Evolutionary conservation across 2,797 vertebrate species (phyloP), one percentile per base, ranked within the genome.

Genomic region (Arrhamphus sclerolepis): DNA sequence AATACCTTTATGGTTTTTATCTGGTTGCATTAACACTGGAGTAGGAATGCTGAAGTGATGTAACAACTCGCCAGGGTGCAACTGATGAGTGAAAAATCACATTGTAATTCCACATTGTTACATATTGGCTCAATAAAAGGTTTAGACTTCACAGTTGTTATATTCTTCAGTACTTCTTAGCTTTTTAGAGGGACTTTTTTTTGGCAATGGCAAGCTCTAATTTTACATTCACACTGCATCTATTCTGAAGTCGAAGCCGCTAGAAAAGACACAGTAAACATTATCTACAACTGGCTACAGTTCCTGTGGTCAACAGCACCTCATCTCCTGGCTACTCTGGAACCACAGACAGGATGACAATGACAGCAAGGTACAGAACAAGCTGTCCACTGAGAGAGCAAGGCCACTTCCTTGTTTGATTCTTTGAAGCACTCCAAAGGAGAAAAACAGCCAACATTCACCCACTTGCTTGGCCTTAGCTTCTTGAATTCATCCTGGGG

Each of bases 361-460:
- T 56, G 46, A 69, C 74, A 53, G 50, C 26, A 11, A 47, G 56
- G 74, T 63, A 75, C 48, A 81, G 67, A 70, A 85, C 73, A 81
- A 81, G 59, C 72, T 72, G 67, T 80, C 56, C 66, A 56, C 62
- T 74, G 60, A 55, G 70, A 83, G 58, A 78, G 46, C 38, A 22
- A 51, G 7, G 24, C 48, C 4, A 48, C 62, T 78, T 80, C 72
- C 70, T 54, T 62, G 68, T 80, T 65, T 0, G 1, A 63, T 59
- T 21, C 58, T 18, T 68, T 81, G 58, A 67, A 43, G 43, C 58
- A 24, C 39, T 50, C 43, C 31, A 22, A n/a, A 46, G 57, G 55
- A n/a, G n/a, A 42, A 60, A 43, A 46, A 38, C 49, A 26, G 81
- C 78, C 77, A 83, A 58, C 40, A 54, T 81, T 80, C 81, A 83